phyloP scores from a whole-genome alignment of 2,888 invertebrate species.

The Hirtodrosophila cameraria region DNA sequence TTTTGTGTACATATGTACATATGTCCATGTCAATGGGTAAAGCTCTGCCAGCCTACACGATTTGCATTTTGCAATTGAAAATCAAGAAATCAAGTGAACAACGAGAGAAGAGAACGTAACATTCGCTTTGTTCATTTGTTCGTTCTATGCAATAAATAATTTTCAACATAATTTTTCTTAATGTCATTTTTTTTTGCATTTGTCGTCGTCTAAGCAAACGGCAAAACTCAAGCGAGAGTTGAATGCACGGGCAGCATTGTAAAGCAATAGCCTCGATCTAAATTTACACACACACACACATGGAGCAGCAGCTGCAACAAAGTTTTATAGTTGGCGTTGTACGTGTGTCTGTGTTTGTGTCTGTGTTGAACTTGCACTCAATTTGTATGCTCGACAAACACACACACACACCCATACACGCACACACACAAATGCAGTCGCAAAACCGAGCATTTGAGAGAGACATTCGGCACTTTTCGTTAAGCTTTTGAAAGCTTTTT shows the following conservation, averaged over 20 bases:
- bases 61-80: conserved; percentile 60
- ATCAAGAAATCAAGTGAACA: conserved; percentile 17
- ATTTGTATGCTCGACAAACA: conserved; percentile 48
- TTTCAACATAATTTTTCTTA: conserved; percentile 70
- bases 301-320: conserved; percentile 34
- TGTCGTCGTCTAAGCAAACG: conserved; percentile 29
- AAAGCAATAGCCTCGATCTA: conserved; percentile 84
- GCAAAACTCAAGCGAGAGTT: conserved; percentile 64
- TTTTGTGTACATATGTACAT: neutral
- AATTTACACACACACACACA: conserved; percentile 73
- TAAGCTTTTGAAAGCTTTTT: conserved; percentile 53
- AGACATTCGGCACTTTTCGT: conserved; percentile 5
- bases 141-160: conserved; percentile 62
- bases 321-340: conserved; percentile 30
- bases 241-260: conserved; percentile 83
- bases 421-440: conserved; percentile 24
- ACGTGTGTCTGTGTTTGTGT: conserved; percentile 23
- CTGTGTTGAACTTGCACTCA: conserved; percentile 73
- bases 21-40: conserved; percentile 13
- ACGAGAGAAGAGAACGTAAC: conserved; percentile 16
- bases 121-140: conserved; percentile 26
- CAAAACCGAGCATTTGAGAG: conserved; percentile 1
- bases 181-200: conserved; percentile 45
- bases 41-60: conserved; percentile 39
- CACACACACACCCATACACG: conserved; percentile 26